Percentiles rank a stretch among this genome's conserved stretches.
These are phyloP conservation scores for Cephalopholis sonnerati DNA, from an alignment of 2,113 vertebrate genomes.

Conservation along the genomic window DNA sequence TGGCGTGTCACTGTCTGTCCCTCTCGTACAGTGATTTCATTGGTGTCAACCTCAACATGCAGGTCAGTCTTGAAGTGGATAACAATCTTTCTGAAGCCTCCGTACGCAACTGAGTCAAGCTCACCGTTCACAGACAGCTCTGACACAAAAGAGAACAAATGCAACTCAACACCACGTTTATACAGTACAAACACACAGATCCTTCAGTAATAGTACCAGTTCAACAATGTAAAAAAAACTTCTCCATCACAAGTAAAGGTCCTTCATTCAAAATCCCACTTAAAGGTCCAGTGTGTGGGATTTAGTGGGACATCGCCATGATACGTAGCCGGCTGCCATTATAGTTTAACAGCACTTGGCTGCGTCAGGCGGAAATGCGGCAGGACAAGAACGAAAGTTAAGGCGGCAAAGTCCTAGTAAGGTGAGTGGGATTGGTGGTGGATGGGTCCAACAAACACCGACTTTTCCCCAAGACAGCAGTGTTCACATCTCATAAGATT, in stretches of 20 bases:
- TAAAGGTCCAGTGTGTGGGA: no score
- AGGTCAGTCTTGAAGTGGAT: slow-evolving; percentile 49
- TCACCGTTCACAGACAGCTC: slow-evolving; percentile 76
- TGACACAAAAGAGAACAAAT: slow-evolving; percentile 39
- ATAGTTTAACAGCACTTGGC: no score
- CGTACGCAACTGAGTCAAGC: slow-evolving; percentile 29
- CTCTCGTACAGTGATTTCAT: slow-evolving; percentile 14
- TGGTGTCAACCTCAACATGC: slow-evolving; percentile 47
- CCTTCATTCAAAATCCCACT: not conserved
- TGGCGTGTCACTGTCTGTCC: not conserved
- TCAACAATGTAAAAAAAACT: not conserved
- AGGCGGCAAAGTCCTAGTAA: no score
- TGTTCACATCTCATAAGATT: no score
- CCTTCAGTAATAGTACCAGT: not conserved
- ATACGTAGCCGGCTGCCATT: no score
- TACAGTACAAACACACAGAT: not conserved
- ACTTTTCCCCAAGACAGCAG: no score
- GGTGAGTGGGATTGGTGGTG: no score
- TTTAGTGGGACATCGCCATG: no score
- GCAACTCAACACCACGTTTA: not conserved
- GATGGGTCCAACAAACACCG: no score
- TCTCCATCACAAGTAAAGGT: not conserved
- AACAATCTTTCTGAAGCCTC: slow-evolving; percentile 72
- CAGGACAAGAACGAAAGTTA: no score
- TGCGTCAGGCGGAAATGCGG: no score